Percentiles rank a stretch among this genome's conserved stretches.
Evolutionary conservation across 2,888 invertebrate species (phyloP).

Genomic region (Sminthurinus aureus): DNA sequence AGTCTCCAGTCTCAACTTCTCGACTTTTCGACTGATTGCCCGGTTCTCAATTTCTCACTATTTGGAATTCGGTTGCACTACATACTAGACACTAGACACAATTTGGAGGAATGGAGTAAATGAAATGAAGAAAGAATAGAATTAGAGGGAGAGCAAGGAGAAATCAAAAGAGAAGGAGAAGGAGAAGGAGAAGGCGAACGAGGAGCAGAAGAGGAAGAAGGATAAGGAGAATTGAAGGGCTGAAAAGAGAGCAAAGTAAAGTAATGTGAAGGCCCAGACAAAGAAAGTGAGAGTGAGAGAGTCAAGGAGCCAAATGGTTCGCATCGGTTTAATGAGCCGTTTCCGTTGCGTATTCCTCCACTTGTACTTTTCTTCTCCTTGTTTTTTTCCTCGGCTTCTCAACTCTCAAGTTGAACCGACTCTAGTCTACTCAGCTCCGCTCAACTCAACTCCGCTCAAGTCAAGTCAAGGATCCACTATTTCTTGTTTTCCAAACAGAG

Average conservation of each 20-base stretch:
- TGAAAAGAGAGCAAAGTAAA: too few species aligned
- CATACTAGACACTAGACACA: too few species aligned
- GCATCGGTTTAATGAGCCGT: constrained; percentile 59
- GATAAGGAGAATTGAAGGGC: constrained; percentile 10
- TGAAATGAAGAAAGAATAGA: constrained; percentile 43
- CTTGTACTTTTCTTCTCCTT: background rate
- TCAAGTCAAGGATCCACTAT: too few species aligned
- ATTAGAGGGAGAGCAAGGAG: constrained; percentile 11
- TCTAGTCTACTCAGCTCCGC: too few species aligned
- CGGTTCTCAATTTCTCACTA: background rate
- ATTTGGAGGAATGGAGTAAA: constrained; percentile 38
- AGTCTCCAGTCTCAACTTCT: too few species aligned
- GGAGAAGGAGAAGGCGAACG: constrained; percentile 3
- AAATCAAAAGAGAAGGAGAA: constrained; percentile 10
- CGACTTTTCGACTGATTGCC: too few species aligned
- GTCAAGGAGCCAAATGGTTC: constrained; percentile 51
- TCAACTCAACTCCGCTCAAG: too few species aligned
- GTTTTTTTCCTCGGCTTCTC: background rate
- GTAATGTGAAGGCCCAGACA: background rate
- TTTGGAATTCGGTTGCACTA: background rate
- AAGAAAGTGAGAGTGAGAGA: constrained; percentile 20
- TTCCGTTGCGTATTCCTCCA: constrained; percentile 52
- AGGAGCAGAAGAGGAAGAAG: background rate
- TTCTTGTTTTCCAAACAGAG: background rate
- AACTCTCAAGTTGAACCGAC: too few species aligned